These are phyloP conservation scores for Pandemis cinnamomeana DNA, from an alignment of 2,888 invertebrate genomes.

Conservation along the genomic window DNA sequence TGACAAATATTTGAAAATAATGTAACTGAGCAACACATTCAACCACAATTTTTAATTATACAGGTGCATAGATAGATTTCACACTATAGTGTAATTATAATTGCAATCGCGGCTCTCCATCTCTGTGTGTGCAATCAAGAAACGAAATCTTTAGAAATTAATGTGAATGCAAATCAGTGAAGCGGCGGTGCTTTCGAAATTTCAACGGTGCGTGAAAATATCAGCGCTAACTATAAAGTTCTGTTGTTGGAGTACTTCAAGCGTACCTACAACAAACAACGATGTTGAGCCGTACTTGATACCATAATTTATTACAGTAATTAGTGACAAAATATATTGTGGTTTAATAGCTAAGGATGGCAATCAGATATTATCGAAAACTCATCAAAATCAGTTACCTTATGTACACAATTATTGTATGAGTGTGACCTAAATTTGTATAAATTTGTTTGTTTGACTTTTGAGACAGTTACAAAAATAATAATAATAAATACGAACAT, in stretches of 20 bases:
- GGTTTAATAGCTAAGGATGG: not conserved
- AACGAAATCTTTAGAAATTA: constrained; percentile 3
- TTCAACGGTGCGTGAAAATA: constrained; percentile 12
- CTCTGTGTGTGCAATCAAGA: constrained; percentile 16
- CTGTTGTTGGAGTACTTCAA: constrained; percentile 25
- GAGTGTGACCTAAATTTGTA: too few species aligned
- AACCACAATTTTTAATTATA: too few species aligned
- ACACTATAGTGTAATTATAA: too few species aligned
- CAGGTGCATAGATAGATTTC: not conserved
- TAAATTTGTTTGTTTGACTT: too few species aligned
- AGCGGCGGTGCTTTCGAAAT: not conserved
- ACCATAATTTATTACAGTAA: not conserved
- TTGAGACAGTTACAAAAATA: too few species aligned
- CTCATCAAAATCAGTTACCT: not conserved
- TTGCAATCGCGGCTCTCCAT: constrained; percentile 17
- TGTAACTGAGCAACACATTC: too few species aligned
- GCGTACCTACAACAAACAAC: constrained; percentile 11
- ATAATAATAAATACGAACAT: too few species aligned
- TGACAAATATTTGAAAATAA: too few species aligned
- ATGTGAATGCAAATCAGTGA: constrained; percentile 13
- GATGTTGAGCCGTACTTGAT: not conserved
- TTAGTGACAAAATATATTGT: constrained; percentile 2
- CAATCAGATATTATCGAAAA: not conserved
- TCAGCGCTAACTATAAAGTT: constrained; percentile 15
- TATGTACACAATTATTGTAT: not conserved